Evolutionary conservation across 2,113 vertebrate genomes (phyloP), one percentile per base, ranked within the genome.

Genomic region (Percina caprodes): DNA sequence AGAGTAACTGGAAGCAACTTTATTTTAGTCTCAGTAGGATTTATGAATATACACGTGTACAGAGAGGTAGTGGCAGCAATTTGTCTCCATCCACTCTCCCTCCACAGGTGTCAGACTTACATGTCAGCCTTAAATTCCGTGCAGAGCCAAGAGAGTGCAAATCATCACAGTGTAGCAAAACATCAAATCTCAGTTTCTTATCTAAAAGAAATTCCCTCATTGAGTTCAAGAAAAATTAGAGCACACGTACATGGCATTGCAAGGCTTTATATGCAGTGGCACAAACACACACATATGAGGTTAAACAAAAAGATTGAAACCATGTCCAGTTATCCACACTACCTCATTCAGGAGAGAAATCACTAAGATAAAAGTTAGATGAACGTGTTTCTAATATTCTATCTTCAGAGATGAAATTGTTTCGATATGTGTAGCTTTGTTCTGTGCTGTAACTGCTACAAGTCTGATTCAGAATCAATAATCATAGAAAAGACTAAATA

Each of bases 21-120:
- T 97, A 97, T 96, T 97, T 91, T 83, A 90, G 91, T 85, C 63
- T 90, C 88, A 91, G 89, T 91, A 90, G 91, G 87, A 91, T 77
- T 89, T 83, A 62, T 85, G 82, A 90, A 90, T 66, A 86, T 92
- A 94, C 89, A 96, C 86, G 83, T 91, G 75, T 85, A 92, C 82
- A 94, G 72, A 92, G 96, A 97, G 95, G 96, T 94, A 96, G 95
- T 87, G 91, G 90, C 85, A 92, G 90, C 48, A 90, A 88, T 85
- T 59, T 8, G 83, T 75, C 63, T 15, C 61, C 23, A 45, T 84
- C 76, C 85, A 80, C 89, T 82, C 86, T 88, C 63, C 66, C 69
- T 78, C 77, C 56, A 67, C 63, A 83, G 58, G 33, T 26, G 18
- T 80, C 69, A 71, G 68, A 76, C 18, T 46, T 21, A 39, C 19